Percentiles rank a stretch among this genome's conserved stretches.
Evolutionary conservation across 2,113 vertebrate genomes (phyloP).

Genomic region (Microtus richardsoni): DNA sequence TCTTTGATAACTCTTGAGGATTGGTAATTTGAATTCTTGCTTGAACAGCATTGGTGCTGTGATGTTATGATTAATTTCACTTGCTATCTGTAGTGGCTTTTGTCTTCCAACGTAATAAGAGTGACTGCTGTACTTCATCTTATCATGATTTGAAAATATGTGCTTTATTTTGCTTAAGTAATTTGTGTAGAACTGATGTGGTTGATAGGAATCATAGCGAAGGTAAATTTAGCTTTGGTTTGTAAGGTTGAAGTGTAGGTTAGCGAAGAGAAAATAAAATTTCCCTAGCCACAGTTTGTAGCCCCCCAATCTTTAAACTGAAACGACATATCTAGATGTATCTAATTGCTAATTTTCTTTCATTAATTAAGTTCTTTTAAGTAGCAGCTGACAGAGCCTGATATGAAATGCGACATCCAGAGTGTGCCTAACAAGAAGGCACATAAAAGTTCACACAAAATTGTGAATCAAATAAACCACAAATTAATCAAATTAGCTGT

Average conservation of each 20-base stretch:
- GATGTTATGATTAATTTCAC: not conserved
- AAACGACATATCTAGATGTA: not conserved
- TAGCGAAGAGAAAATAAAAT: not conserved
- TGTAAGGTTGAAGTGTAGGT: not conserved
- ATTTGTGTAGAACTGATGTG: not conserved
- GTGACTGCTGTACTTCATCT: not conserved
- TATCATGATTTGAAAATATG: not conserved
- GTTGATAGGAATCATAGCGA: not conserved
- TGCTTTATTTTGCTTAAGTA: constrained; percentile 52
- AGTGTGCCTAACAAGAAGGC: not conserved
- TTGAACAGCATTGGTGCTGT: not conserved
- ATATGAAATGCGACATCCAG: not conserved
- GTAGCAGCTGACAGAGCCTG: not conserved
- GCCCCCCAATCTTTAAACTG: not conserved
- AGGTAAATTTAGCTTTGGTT: not conserved
- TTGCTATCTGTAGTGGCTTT: not conserved
- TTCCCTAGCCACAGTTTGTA: not conserved
- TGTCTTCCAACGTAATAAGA: not conserved
- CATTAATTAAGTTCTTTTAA: not conserved
- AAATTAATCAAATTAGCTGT: not conserved
- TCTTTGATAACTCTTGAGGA: not conserved
- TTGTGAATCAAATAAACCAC: not conserved
- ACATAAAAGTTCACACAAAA: not conserved
- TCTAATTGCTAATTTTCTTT: not conserved
- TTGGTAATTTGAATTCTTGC: not conserved